A percentile compares a stretch with the other conserved stretches of the same genome.
Evolutionary conservation across 1,140 invertebrate species (phyloP).

Genomic region (Laupala kohalensis): DNA sequence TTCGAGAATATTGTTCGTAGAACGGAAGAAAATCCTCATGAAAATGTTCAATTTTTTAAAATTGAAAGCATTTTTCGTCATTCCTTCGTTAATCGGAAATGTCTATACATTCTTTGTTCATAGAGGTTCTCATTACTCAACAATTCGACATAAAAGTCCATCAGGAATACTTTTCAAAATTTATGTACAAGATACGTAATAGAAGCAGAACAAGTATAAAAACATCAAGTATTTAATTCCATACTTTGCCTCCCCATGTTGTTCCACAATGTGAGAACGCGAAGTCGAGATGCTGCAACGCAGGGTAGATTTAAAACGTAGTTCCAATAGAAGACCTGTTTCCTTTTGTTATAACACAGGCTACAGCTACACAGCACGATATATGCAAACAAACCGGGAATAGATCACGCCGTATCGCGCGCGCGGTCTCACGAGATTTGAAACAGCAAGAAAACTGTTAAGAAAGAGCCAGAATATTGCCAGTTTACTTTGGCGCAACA

Average conservation of each 20-base stretch:
- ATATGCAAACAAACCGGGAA: not conserved
- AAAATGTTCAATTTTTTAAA: too few species aligned
- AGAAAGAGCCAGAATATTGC: not conserved
- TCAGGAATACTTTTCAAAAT: too few species aligned
- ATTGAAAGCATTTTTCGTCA: too few species aligned
- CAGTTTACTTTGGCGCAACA: not conserved
- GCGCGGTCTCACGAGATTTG: not conserved
- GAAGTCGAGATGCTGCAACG: not conserved
- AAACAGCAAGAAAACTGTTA: not conserved
- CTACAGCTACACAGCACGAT: not conserved
- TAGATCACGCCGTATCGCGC: not conserved
- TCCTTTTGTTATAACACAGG: not conserved
- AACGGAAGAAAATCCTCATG: too few species aligned
- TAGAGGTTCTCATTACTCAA: too few species aligned
- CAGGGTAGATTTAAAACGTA: not conserved
- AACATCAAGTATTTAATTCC: not conserved
- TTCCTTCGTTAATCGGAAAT: too few species aligned
- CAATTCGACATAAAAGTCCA: too few species aligned
- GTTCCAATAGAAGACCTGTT: not conserved
- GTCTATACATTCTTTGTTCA: too few species aligned
- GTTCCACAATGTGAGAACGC: too few species aligned
- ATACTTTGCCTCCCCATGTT: not conserved
- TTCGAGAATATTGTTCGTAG: too few species aligned
- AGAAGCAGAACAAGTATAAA: too few species aligned
- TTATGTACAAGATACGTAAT: too few species aligned